These are phyloP conservation scores for Spinibarbus caldwelli DNA, from an alignment of 2,797 vertebrate species.

Conservation along the genomic window DNA sequence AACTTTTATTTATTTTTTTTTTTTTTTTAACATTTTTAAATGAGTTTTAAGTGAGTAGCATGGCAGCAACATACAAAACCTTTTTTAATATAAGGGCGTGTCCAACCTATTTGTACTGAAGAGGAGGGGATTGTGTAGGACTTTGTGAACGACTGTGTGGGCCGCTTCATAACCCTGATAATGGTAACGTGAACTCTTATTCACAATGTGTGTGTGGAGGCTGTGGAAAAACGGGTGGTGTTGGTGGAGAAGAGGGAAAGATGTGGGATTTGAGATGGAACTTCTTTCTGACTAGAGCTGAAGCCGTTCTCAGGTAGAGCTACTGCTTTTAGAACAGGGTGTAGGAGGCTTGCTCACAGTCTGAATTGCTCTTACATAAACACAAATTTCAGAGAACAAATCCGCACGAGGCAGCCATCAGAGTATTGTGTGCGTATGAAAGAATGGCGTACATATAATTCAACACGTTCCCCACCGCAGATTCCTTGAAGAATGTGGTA, in stretches of 20 bases:
- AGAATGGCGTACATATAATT: constrained; percentile 1
- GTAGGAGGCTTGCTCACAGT: constrained; percentile 57
- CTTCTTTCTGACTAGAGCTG: constrained; percentile 26
- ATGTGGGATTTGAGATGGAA: constrained; percentile 35
- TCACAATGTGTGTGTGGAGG: constrained; percentile 25
- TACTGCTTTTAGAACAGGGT: constrained; percentile 57
- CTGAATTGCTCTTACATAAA: constrained; percentile 65
- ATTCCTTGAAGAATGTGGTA: background rate
- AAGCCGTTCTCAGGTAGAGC: constrained; percentile 51
- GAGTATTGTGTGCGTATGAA: constrained; percentile 51
- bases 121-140: background rate
- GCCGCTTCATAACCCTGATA: background rate
- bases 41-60: background rate
- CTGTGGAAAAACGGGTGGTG: constrained; percentile 12
- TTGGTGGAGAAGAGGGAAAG: constrained; percentile 36
- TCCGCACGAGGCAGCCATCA: constrained; percentile 53
- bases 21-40: background rate
- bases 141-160: background rate
- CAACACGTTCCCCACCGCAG: background rate
- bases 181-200: background rate
- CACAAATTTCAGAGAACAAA: constrained; percentile 57
- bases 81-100: background rate
- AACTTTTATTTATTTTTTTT: background rate
- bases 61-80: background rate
- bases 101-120: no score